These are phyloP conservation scores for Megaustenia siamemsis DNA, from an alignment of 2,888 invertebrate genomes.

Conservation along the genomic window DNA sequence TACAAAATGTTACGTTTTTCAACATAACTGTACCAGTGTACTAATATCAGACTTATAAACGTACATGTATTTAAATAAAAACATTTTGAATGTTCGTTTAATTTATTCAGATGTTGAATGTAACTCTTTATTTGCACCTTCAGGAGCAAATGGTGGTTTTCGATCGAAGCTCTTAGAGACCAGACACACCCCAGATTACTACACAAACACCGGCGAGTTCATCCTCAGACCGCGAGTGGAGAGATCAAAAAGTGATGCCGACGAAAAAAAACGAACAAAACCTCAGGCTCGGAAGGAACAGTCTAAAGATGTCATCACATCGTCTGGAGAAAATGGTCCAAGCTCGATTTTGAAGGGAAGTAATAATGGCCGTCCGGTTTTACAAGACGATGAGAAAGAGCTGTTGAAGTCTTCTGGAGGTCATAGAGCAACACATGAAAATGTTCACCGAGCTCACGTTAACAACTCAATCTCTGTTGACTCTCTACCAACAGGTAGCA, in stretches of 20 bases:
- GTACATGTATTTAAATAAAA: no score
- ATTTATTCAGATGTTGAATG: no score
- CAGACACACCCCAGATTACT: slow-evolving; percentile 46
- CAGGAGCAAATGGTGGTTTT: slow-evolving; percentile 17
- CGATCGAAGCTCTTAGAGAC: slow-evolving; percentile 45
- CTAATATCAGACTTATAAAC: no score
- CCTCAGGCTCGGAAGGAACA: background rate
- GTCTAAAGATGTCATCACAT: background rate
- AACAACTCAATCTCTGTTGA: slow-evolving; percentile 32
- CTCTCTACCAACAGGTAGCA: background rate
- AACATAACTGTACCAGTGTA: no score
- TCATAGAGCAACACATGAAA: background rate
- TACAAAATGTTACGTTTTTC: no score
- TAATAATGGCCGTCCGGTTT: background rate
- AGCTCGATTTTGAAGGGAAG: background rate
- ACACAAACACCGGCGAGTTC: slow-evolving; percentile 11
- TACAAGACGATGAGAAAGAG: background rate
- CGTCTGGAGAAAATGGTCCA: background rate
- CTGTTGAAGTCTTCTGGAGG: background rate
- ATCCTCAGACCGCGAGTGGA: slow-evolving; percentile 24
- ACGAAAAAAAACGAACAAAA: slow-evolving; percentile 28
- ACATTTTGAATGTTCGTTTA: no score
- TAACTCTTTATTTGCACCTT: background rate
- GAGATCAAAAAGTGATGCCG: slow-evolving; percentile 45
- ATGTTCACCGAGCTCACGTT: background rate